Percentiles rank a stretch among this genome's conserved stretches.
These are phyloP conservation scores for Yponomeuta sedellus DNA, from an alignment of 2,888 invertebrate genomes.

Conservation along the genomic window DNA sequence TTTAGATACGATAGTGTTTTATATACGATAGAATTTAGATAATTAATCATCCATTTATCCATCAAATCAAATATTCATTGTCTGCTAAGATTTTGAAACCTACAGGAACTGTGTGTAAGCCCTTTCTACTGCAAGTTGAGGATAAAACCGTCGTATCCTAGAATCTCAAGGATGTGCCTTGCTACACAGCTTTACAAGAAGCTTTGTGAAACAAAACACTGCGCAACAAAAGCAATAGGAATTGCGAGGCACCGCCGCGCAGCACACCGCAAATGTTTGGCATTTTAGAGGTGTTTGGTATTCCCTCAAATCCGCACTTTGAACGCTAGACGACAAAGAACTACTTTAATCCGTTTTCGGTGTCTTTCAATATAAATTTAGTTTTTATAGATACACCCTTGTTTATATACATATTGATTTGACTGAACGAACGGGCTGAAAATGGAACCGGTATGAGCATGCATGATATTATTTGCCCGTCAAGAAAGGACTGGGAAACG, in stretches of 20 bases:
- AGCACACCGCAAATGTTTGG: neutral
- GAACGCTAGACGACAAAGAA: neutral
- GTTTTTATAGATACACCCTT: neutral
- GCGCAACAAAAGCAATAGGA: neutral
- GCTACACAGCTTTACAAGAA: neutral
- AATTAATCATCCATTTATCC: too few relatives aligned
- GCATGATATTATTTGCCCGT: conserved; percentile 9
- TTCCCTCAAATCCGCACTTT: neutral
- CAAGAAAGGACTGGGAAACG: conserved; percentile 5
- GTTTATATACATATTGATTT: neutral
- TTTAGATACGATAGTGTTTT: too few relatives aligned
- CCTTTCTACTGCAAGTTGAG: too few relatives aligned
- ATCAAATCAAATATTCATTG: too few relatives aligned
- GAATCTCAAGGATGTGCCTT: neutral
- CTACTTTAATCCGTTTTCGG: neutral
- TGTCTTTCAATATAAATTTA: too few relatives aligned
- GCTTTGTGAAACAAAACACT: neutral
- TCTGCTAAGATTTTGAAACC: too few relatives aligned
- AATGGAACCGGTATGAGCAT: neutral
- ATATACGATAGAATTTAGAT: too few relatives aligned
- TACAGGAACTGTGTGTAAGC: too few relatives aligned
- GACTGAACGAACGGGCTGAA: neutral
- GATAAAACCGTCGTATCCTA: neutral
- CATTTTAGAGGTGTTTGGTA: neutral
- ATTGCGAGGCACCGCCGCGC: neutral